Evolutionary conservation across 2,113 vertebrate species (phyloP), one percentile per base, ranked within the genome.

Genomic region (Epinephelus fuscoguttatus): DNA sequence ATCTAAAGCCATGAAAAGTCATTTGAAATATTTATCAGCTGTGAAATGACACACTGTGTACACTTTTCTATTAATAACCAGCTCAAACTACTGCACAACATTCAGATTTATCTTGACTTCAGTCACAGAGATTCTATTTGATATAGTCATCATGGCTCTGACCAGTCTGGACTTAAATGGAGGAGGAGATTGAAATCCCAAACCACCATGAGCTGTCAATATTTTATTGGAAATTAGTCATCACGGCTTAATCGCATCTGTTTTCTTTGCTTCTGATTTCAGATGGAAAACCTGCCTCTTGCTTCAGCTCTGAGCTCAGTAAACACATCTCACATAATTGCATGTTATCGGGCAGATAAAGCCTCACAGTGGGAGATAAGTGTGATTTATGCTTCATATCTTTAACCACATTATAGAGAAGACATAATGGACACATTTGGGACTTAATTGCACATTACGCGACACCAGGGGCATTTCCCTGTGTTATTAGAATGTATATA

Each of bases 401-500:
- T 84, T 87, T 82, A 80, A 86, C 80, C 21, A 33, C 56, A 68
- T 81, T 81, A 82, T 18, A 14, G 60, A 64, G 23, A 40, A 59
- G 47, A 50, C 66, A 15, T 76, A 80, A 86, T 70, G 27, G 69
- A 70, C 75, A 78, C 66, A 40, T 59, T 69, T 23, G 6, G 4
- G 71, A 61, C 47, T 57, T 90, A 81, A 93, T 70, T 86, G 84
- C 84, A 84, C 70, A 80, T 89, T 79, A 86, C 18, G 25, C 2
- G 49, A 73, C 75, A 86, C 74, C 56, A n/a, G 6, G 53, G 86
- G 82, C 78, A 13, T 77, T 79, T 50, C n/a, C 47, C 2, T 18
- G 27, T 66, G 63, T 78, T 78, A 88, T 86, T 89, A 76, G 66
- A 50, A 85, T 84, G 86, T 89, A 91, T 91, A 89, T 89, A 89